Evolutionary conservation across 2,888 invertebrate species (phyloP).

Genomic region (Hirtodrosophila histrioides): DNA sequence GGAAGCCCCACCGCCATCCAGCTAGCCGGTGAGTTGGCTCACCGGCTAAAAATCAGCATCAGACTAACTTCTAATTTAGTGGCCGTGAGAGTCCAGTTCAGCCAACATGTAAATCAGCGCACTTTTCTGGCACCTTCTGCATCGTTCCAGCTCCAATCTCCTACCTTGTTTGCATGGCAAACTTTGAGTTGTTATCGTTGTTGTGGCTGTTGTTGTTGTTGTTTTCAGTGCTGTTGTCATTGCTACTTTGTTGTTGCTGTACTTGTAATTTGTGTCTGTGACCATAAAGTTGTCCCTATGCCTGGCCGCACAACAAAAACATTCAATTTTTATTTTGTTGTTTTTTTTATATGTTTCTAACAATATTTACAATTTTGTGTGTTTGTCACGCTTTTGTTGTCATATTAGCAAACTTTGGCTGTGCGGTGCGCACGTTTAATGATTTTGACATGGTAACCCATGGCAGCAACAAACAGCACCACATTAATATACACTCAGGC

Average conservation of each 20-base stretch:
- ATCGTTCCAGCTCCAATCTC: constrained; percentile 16
- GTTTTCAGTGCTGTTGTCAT: constrained; percentile 28
- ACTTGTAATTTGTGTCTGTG: constrained; percentile 74
- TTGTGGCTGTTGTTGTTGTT: constrained; percentile 19
- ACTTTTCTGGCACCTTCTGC: constrained; percentile 58
- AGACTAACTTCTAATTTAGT: constrained; percentile 81
- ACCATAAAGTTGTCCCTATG: constrained; percentile 65
- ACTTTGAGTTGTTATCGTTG: constrained; percentile 58
- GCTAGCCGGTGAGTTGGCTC: constrained; percentile 3
- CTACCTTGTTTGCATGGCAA: constrained; percentile 62
- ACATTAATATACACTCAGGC: constrained; percentile 35
- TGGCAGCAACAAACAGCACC: constrained; percentile 29
- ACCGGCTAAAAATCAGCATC: constrained; percentile 69
- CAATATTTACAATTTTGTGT: constrained; percentile 61
- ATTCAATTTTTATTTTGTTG: constrained; percentile 50
- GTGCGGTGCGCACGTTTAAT: constrained; percentile 37
- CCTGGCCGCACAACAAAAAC: constrained; percentile 54
- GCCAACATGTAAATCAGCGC: constrained; percentile 75
- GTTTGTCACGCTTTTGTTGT: constrained; percentile 56
- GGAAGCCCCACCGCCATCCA: constrained; percentile 36
- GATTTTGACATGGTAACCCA: constrained; percentile 35
- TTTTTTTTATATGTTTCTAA: constrained; percentile 17
- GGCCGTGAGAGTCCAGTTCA: constrained; percentile 67
- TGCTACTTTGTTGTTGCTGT: constrained; percentile 35
- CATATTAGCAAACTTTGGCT: constrained; percentile 48